phyloP scores from a whole-genome alignment of 37 sponge, comb jelly and placozoan species.

The Beroe forskalii region DNA sequence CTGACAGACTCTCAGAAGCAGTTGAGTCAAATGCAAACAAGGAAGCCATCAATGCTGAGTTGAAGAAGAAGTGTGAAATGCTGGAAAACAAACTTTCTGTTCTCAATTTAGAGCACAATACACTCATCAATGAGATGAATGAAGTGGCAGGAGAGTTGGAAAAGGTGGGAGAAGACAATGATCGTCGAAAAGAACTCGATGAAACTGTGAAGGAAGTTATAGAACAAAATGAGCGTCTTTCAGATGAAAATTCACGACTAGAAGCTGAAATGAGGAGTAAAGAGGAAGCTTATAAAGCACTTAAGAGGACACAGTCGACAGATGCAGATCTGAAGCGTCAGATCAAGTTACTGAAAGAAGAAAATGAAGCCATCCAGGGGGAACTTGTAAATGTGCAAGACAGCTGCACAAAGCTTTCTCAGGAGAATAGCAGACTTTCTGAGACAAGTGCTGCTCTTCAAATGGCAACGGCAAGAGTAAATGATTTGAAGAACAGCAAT shows the following conservation, averaged over 20 bases:
- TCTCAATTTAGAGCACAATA: not conserved
- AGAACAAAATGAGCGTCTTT: constrained; percentile 17
- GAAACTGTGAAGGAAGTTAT: constrained; percentile 51
- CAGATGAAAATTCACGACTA: constrained; percentile 37
- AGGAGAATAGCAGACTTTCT: constrained; percentile 35
- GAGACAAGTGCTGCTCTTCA: constrained; percentile 44
- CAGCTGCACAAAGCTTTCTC: constrained; percentile 29
- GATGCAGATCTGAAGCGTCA: constrained; percentile 8
- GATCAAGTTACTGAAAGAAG: constrained; percentile 30
- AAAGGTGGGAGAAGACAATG: not conserved
- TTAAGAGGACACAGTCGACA: constrained; percentile 20
- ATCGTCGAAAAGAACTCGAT: not conserved
- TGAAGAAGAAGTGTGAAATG: constrained; percentile 60
- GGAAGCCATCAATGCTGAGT: constrained; percentile 1
- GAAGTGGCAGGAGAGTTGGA: constrained; percentile 59
- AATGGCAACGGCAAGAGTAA: constrained; percentile 39
- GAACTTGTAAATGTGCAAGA: constrained; percentile 8
- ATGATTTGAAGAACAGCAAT: constrained; percentile 22
- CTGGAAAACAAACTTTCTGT: constrained; percentile 37
- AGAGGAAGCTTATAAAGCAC: not conserved
- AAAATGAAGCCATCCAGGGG: constrained; percentile 31
- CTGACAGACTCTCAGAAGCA: not conserved
- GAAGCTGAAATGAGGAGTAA: constrained; percentile 20
- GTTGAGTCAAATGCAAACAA: constrained; percentile 20
- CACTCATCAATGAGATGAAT: constrained; percentile 38